Conservation (phyloP, 1,140 invertebrate species). For the Hydropsyche tenuis region DNA sequence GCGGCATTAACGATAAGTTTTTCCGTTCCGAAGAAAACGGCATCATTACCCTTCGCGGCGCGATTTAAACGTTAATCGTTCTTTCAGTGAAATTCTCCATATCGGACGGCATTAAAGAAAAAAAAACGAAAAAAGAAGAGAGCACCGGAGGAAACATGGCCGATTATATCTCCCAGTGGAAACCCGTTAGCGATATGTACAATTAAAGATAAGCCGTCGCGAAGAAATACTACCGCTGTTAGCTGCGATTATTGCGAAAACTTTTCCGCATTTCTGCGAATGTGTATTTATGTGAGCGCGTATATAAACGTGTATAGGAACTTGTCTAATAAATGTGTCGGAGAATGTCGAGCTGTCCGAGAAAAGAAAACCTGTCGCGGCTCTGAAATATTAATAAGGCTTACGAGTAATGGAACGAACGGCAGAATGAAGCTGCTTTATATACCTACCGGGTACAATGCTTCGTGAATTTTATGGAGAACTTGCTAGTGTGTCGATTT, state of each 20-base stretch:
- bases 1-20: constrained; percentile 26
- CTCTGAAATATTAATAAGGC: constrained; percentile 45
- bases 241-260: constrained; percentile 20
- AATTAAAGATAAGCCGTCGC: constrained; percentile 27
- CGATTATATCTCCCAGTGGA: constrained; percentile 8
- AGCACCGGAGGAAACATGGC: no score
- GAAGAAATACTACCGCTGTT: constrained; percentile 10
- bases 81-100: neutral
- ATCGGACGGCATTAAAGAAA: neutral
- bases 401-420: constrained; percentile 20
- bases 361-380: constrained; percentile 22
- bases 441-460: neutral
- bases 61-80: neutral
- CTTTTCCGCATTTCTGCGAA: constrained; percentile 16
- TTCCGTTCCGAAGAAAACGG: constrained; percentile 37
- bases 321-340: constrained; percentile 31
- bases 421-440: neutral
- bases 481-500: neutral
- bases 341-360: constrained; percentile 35
- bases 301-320: neutral
- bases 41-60: neutral
- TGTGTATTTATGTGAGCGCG: neutral
- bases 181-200: constrained; percentile 16
- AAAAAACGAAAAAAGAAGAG: neutral
- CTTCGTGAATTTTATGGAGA: neutral